Base-by-base conservation (phyloP, 1,140 invertebrate species). In the Mya arenaria region DNA sequence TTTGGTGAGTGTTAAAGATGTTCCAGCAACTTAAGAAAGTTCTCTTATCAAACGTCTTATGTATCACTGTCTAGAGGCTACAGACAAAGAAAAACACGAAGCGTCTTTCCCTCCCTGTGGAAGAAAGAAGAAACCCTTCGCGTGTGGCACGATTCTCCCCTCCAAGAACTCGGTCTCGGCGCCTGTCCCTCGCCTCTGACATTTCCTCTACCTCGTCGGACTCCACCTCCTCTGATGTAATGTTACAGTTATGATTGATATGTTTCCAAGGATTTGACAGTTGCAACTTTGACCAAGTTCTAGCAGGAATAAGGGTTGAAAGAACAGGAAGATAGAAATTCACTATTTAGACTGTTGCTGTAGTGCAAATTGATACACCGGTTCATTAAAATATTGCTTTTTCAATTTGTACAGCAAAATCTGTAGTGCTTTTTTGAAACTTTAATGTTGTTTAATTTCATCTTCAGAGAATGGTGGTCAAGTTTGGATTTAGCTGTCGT, bases 401-500 rank as follows among this genome's bases (percentile, higher is more conserved):
- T n/a, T n/a, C n/a, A n/a, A n/a, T n/a, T n/a, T n/a, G n/a, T n/a
- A n/a, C n/a, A n/a, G n/a, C n/a, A n/a, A n/a, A n/a, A n/a, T n/a
- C n/a, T n/a, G n/a, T n/a, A n/a, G n/a, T n/a, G n/a, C n/a, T n/a
- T n/a, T n/a, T n/a, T n/a, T n/a, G n/a, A n/a, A n/a, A n/a, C n/a
- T n/a, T n/a, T n/a, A n/a, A n/a, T n/a, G n/a, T n/a, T n/a, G n/a
- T n/a, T n/a, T n/a, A n/a, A n/a, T n/a, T n/a, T n/a, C n/a, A n/a
- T 69, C 30, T 85, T 84, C 85, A 90, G 90, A 88, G 85, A 85
- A 77, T 91, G 19, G 83, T 89, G 17, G 86, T 91, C 13, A 77
- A 86, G 23, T 91, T 91, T 86, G 89, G 88, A n/a, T 89, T 90
- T 82, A 90, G 90, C 77, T 65, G 85, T 37, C 66, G 66, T 1